Percentiles rank a stretch among this genome's conserved stretches.
These are phyloP conservation scores for Hepsetus odoe DNA, from an alignment of 2,113 vertebrate genomes.

Conservation along the genomic window DNA sequence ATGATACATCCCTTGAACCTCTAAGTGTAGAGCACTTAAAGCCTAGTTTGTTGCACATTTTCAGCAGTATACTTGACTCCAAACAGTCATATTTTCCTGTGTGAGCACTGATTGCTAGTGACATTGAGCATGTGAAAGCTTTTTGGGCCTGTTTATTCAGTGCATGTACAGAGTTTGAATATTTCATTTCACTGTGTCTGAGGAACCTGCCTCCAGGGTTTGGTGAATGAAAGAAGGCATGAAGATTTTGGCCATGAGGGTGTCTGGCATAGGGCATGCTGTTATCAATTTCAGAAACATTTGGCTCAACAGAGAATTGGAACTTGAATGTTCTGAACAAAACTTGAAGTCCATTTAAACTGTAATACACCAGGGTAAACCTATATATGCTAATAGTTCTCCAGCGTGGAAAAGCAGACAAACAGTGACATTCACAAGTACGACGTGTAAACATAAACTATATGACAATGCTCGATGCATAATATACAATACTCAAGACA, in stretches of 20 bases:
- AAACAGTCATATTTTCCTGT: neutral
- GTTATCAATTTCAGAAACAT: neutral
- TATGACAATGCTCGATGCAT: too few relatives aligned
- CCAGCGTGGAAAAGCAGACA: too few relatives aligned
- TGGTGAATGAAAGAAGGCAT: slow-evolving; percentile 21
- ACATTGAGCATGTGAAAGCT: slow-evolving; percentile 30
- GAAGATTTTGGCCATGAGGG: slow-evolving; percentile 4
- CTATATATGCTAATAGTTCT: too few relatives aligned
- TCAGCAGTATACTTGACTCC: slow-evolving; percentile 15
- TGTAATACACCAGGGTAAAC: too few relatives aligned
- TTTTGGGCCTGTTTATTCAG: slow-evolving; percentile 30
- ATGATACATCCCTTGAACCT: neutral
- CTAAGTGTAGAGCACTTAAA: neutral
- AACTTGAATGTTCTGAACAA: neutral
- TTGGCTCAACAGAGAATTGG: neutral
- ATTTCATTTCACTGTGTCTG: slow-evolving; percentile 18
- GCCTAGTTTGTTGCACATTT: neutral
- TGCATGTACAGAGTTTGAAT: slow-evolving; percentile 21
- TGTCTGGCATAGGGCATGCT: slow-evolving; percentile 18
- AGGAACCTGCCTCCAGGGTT: neutral
- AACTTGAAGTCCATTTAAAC: too few relatives aligned
- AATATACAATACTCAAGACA: too few relatives aligned
- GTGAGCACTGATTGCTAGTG: slow-evolving; percentile 32
- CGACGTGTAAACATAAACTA: too few relatives aligned
- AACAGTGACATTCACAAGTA: too few relatives aligned